Percentiles rank a stretch among this genome's conserved stretches.
Evolutionary conservation across 2,888 invertebrate genomes (phyloP).

Genomic region (Lepidocyrtinus sp.): DNA sequence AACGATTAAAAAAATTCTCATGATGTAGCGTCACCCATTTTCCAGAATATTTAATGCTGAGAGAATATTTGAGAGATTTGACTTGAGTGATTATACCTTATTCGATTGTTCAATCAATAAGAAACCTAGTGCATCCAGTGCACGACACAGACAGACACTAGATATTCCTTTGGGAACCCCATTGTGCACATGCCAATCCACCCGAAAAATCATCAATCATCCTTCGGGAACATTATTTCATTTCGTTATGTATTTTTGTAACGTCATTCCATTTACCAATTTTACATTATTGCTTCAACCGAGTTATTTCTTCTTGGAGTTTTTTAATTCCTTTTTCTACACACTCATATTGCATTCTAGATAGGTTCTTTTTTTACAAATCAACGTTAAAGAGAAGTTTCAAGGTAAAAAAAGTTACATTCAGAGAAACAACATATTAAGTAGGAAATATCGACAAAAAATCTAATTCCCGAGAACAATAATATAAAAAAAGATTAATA

Average conservation of each 20-base stretch:
- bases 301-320: constrained; percentile 19
- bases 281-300: constrained; percentile 5
- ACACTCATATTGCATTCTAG: not conserved
- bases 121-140: constrained; percentile 20
- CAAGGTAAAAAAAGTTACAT: not conserved
- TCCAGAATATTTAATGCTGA: not conserved
- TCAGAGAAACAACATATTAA: too few species aligned
- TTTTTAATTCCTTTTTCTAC: constrained; percentile 26
- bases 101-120: constrained; percentile 3
- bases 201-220: constrained; percentile 63
- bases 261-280: constrained; percentile 22
- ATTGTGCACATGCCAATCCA: constrained; percentile 61
- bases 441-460: too few species aligned
- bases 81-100: constrained; percentile 14
- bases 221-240: constrained; percentile 53
- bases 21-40: constrained; percentile 12
- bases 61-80: constrained; percentile 10
- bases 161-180: constrained; percentile 49
- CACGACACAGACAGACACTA: constrained; percentile 28
- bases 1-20: constrained; percentile 18
- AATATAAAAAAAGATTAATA: too few species aligned
- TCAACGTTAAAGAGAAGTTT: not conserved
- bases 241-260: constrained; percentile 34
- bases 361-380: constrained; percentile 16
- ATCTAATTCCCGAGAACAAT: not conserved